A percentile compares a stretch with the other conserved stretches of the same genome.
These are phyloP conservation scores for Philypnodon macrostomus DNA, from an alignment of 2,797 vertebrate species.

Conservation along the genomic window DNA sequence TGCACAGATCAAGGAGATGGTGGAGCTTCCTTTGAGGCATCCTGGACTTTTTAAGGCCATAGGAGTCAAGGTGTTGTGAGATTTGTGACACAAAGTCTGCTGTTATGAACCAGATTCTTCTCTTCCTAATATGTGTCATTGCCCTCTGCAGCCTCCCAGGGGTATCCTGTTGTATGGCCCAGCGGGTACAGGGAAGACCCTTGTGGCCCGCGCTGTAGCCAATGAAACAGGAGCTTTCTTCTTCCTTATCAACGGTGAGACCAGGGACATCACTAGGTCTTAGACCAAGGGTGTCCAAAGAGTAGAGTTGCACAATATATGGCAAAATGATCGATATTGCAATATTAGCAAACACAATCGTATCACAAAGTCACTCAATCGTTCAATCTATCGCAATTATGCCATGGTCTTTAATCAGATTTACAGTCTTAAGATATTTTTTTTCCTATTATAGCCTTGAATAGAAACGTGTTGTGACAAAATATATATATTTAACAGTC, in stretches of 20 bases:
- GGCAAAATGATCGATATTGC: too few relatives aligned
- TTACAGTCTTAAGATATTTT: too few relatives aligned
- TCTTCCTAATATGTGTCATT: not conserved
- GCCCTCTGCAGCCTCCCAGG: conserved; percentile 86
- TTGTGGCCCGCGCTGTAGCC: conserved; percentile 96
- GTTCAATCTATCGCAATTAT: too few relatives aligned
- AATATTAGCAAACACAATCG: too few relatives aligned
- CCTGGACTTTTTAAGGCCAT: conserved; percentile 98
- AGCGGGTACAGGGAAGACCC: conserved; percentile 96
- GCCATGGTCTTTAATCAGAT: too few relatives aligned
- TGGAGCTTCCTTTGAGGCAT: conserved; percentile 94
- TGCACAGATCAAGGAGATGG: conserved; percentile 99
- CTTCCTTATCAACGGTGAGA: conserved; percentile 94
- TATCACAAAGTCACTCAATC: too few relatives aligned
- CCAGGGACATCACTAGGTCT: too few relatives aligned
- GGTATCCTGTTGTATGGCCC: conserved; percentile 97
- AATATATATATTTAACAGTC: too few relatives aligned
- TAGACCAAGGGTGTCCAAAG: too few relatives aligned
- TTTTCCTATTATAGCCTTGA: too few relatives aligned
- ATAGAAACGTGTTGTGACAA: too few relatives aligned
- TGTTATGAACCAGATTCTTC: not conserved
- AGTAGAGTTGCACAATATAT: too few relatives aligned
- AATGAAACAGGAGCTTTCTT: conserved; percentile 99
- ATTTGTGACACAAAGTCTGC: not conserved
- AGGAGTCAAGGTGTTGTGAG: conserved; percentile 90